These are phyloP conservation scores for Xanthorhoe designata DNA, from an alignment of 2,888 invertebrate species.

Conservation along the genomic window DNA sequence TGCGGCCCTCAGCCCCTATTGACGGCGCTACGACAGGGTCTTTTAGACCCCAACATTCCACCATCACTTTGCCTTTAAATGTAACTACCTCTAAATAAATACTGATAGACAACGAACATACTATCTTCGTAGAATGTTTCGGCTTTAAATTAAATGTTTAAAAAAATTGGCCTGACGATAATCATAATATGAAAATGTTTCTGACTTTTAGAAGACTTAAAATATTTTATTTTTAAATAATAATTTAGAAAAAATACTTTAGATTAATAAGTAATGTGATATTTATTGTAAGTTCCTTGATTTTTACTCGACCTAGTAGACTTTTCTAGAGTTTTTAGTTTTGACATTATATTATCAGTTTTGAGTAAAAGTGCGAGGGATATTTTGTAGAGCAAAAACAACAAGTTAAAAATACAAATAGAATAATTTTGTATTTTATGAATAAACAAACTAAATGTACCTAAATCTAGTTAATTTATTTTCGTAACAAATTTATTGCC, in stretches of 20 bases:
- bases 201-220: conserved; percentile 24
- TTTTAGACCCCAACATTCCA: conserved; percentile 66
- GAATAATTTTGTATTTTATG: not conserved
- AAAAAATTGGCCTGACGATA: not conserved
- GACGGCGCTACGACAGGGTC: conserved; percentile 83
- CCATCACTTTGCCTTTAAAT: conserved; percentile 53
- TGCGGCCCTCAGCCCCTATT: conserved; percentile 89
- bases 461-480: not conserved
- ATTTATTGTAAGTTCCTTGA: conserved; percentile 54
- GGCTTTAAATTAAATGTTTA: not conserved
- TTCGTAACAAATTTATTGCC: too few relatives aligned
- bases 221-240: conserved; percentile 27
- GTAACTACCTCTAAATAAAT: conserved; percentile 25
- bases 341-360: conserved; percentile 26
- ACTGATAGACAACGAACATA: not conserved
- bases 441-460: not conserved
- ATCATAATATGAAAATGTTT: not conserved
- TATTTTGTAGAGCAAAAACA: conserved; percentile 18
- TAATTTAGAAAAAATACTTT: conserved; percentile 17
- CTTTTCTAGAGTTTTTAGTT: conserved; percentile 18
- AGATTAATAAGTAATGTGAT: conserved; percentile 39
- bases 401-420: conserved; percentile 2
- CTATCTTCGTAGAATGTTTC: not conserved
- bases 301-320: conserved; percentile 57
- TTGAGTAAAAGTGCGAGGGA: conserved; percentile 61